Percentiles rank a stretch among this genome's conserved stretches.
Conservation (phyloP, 2,888 invertebrate species). For the Eutolmus rufibarbis region DNA sequence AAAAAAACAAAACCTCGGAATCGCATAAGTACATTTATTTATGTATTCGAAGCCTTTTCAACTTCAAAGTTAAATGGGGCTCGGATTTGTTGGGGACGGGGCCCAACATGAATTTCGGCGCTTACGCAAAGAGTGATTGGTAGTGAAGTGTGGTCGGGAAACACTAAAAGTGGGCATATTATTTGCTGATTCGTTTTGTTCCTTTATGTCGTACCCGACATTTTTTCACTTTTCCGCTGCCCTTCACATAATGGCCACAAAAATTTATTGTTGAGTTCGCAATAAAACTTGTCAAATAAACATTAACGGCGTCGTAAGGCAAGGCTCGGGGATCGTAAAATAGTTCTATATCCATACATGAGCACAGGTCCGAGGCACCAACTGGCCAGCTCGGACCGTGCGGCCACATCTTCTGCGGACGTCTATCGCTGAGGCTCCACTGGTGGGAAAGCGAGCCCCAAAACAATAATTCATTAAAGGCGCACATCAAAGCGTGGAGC, state of each 20-base stretch:
- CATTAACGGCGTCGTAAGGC: slow-evolving; percentile 48
- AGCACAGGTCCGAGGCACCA: background rate
- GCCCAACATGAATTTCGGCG: background rate
- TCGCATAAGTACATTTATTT: background rate
- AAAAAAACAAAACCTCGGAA: background rate
- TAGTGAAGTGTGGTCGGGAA: background rate
- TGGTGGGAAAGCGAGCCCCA: slow-evolving; percentile 2
- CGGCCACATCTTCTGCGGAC: background rate
- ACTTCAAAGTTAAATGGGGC: background rate
- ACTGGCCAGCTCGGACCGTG: background rate
- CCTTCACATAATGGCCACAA: slow-evolving; percentile 45
- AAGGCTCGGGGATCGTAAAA: slow-evolving; percentile 8
- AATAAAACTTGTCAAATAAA: slow-evolving; percentile 53
- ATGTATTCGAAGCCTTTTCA: background rate
- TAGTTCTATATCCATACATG: background rate
- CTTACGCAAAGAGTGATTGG: background rate
- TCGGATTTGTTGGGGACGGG: background rate
- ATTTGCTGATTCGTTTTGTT: slow-evolving; percentile 9
- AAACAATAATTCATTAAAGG: slow-evolving; percentile 27
- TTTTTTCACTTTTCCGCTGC: slow-evolving; percentile 23
- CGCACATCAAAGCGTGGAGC: slow-evolving; percentile 22
- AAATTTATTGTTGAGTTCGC: slow-evolving; percentile 50
- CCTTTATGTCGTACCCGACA: background rate
- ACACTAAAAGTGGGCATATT: background rate
- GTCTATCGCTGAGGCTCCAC: background rate